These are phyloP conservation scores for Unio pictorum DNA, from an alignment of 2,888 invertebrate genomes.

Conservation along the genomic window DNA sequence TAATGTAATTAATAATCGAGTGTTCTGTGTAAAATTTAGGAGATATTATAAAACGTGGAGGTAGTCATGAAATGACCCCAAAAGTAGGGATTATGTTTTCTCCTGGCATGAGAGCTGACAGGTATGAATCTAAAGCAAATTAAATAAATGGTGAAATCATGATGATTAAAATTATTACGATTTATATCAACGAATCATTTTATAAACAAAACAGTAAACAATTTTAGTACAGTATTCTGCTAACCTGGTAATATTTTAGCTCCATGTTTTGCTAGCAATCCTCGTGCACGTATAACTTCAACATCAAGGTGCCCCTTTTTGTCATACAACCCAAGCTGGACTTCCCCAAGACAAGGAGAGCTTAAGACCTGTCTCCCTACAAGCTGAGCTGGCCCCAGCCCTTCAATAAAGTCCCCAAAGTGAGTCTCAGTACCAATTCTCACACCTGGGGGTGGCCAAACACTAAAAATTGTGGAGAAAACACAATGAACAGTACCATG, in stretches of 20 bases:
- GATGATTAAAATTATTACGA: background rate
- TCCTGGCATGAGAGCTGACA: no score
- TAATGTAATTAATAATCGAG: no score
- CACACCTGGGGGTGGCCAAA: constrained; percentile 64
- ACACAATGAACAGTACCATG: no score
- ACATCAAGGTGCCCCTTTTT: constrained; percentile 97
- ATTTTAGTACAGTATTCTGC: constrained; percentile 11
- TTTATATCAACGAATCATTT: background rate
- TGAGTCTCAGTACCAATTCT: constrained; percentile 80
- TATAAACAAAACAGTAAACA: background rate
- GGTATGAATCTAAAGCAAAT: no score
- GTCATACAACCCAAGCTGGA: constrained; percentile 94
- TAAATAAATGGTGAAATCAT: no score
- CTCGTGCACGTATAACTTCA: constrained; percentile 97
- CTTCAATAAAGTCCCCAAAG: constrained; percentile 94
- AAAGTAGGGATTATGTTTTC: no score
- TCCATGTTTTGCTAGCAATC: constrained; percentile 86
- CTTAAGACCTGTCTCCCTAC: constrained; percentile 98
- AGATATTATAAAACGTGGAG: no score
- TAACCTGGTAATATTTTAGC: constrained; percentile 80
- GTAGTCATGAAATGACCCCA: no score
- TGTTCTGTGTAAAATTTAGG: no score
- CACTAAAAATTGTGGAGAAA: constrained; percentile 30
- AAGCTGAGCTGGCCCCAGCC: constrained; percentile 95
- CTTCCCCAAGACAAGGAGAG: constrained; percentile 95